These are phyloP conservation scores for Diglossa cyanea DNA, from an alignment of 2,797 vertebrate genomes.

Conservation along the genomic window DNA sequence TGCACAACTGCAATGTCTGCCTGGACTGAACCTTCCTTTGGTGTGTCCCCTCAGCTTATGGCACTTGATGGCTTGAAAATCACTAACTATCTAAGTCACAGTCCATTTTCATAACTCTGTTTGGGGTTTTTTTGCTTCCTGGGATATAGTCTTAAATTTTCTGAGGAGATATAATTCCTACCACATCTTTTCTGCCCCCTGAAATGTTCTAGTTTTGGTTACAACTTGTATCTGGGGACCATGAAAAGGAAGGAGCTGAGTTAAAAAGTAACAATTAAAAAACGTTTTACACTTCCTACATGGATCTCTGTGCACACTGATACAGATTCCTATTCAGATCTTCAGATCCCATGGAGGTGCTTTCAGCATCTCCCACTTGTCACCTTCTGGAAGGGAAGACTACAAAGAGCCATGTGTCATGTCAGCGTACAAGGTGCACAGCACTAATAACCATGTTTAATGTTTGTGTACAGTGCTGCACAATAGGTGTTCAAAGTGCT, in stretches of 20 bases:
- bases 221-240: background rate
- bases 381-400: background rate
- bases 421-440: background rate
- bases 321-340: background rate
- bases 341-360: background rate
- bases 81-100: background rate
- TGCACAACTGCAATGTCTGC: fast-evolving
- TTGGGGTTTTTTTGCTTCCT: background rate
- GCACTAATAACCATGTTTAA: background rate
- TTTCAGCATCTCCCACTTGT: background rate
- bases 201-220: background rate
- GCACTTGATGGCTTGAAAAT: background rate
- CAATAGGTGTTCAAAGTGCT: slow-evolving; percentile 7
- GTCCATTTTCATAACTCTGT: background rate
- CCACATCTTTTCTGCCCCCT: background rate
- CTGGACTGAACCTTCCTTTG: background rate
- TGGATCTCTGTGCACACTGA: background rate
- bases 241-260: background rate
- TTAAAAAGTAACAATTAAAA: slow-evolving; percentile 8
- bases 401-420: background rate
- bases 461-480: background rate
- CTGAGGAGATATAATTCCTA: background rate
- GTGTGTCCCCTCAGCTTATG: background rate
- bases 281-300: background rate
- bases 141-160: background rate